Evolutionary conservation across 2,888 invertebrate genomes (phyloP), one percentile per base, ranked within the genome.

Genomic region (Anoplius nigerrimus): DNA sequence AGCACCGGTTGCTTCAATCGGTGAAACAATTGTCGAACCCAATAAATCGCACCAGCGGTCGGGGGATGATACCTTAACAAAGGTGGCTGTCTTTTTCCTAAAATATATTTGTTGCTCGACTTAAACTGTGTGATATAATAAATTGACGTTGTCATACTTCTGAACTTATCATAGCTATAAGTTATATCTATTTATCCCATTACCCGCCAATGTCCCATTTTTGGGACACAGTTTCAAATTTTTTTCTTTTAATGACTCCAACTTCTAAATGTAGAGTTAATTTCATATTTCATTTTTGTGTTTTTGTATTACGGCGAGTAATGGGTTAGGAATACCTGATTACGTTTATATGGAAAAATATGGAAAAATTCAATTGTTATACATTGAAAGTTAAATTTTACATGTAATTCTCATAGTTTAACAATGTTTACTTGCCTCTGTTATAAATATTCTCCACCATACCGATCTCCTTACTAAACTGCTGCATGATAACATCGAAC

Each of bases 401-500:
- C n/a, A n/a, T n/a, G 13, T 42, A 42, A 42, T 42, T 42, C 13
- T 42, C 42, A 42, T 13, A 13, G 13, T 59, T 58, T 60, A 21
- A 48, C n/a, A 22, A 8, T 18, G n/a, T 53, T 59, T 51, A 60
- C 21, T 24, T 52, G 95, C 95, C 86, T 69, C 75, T 75, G 20
- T 92, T 91, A 84, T 94, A 96, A 66, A 92, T 92, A 75, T 91
- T 92, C 84, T 94, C 95, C 52, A 95, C 91, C 2, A 90, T 89
- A 16, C 92, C 91, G 57, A 97, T 93, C 90, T 98, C 97, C 76
- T 94, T 94, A 61, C 93, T 93, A 83, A 96, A 97, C 86, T 96
- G 96, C 56, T 94, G 92, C 90, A 97, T 92, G 56, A 97, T 92
- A 34, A 95, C 93, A 74, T 96, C 95, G 84, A 96, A 97, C 86